Evolutionary conservation across 2,888 invertebrate species (phyloP), one percentile per base, ranked within the genome.

Genomic region (Heteromyza rotundicornis): DNA sequence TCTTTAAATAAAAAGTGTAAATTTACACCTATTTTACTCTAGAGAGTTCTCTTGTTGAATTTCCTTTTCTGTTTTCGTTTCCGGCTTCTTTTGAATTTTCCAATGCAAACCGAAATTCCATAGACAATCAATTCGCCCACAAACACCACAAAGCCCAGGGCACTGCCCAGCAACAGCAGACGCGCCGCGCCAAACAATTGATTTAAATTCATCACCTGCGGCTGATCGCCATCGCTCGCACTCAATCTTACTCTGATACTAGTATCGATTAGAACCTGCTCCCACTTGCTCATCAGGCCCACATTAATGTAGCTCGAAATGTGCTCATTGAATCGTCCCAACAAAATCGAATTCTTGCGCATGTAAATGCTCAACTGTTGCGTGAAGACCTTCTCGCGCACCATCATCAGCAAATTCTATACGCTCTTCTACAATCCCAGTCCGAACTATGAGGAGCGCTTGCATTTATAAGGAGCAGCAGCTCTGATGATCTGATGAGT

Each of bases 381-480:
- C 0, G 66, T 70, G 54, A 73, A 70, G 0, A 75, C 60, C 10
- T 60, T 59, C 8, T 72, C 50, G 2, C 64, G 71, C 14, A 70
- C 3, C 8, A 24, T 14, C 12, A 5, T 98, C 22, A 91, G 95
- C 0, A 98, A 99, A 84, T 99, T 98, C 98, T 99, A 99, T 80
- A 96, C 98, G 0, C 84, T 98, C 69, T 87, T 98, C 64, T 87
- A 96, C 77, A 99, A 99, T 84, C 98, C 98, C 5, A 90, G 89
- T 69, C 95, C 96, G 0, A 92, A 96, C 82, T 98, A 96, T 84
- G 92, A 92, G 62, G 88, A 89, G 65, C 91, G 91, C 17, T 82
- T 98, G 58, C 91, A 96, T 83, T 99, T 2, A 24, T 24, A 51
- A 1, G 2, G 1, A 5, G 32, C 32, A 20, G 49, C 22, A 12